A percentile compares a stretch with the other conserved stretches of the same genome.
These are phyloP conservation scores for Plagodis dolabraria DNA, from an alignment of 2,888 invertebrate species.

Conservation along the genomic window DNA sequence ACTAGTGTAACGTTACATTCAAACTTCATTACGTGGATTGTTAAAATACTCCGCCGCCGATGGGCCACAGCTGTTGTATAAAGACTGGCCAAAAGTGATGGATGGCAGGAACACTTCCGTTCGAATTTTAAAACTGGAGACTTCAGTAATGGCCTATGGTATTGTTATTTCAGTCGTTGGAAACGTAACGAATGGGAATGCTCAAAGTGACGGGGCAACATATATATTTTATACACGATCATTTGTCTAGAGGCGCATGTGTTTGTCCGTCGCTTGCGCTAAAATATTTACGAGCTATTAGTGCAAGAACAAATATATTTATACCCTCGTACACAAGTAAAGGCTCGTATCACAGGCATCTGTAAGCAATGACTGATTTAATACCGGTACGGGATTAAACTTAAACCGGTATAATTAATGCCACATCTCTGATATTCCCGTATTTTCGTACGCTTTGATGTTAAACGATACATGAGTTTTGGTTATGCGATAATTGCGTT, in stretches of 20 bases:
- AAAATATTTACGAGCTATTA: constrained; percentile 84
- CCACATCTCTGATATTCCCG: constrained; percentile 46
- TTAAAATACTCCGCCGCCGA: constrained; percentile 42
- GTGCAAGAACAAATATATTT: constrained; percentile 63
- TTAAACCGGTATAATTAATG: constrained; percentile 63
- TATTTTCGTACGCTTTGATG: constrained; percentile 58
- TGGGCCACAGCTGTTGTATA: constrained; percentile 56
- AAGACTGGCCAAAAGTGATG: constrained; percentile 69
- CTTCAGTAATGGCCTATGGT: constrained; percentile 56
- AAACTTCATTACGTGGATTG: constrained; percentile 52
- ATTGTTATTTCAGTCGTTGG: constrained; percentile 82
- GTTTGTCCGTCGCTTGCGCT: constrained; percentile 61
- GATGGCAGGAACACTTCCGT: constrained; percentile 66
- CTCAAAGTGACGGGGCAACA: constrained; percentile 71
- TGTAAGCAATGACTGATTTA: constrained; percentile 74
- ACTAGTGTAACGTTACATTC: constrained; percentile 44
- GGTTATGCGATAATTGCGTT: constrained; percentile 26
- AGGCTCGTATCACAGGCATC: constrained; percentile 57
- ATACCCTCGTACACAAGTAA: constrained; percentile 34
- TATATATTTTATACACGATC: constrained; percentile 75
- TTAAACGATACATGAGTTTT: constrained; percentile 32
- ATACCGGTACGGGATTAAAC: constrained; percentile 60
- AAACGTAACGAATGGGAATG: constrained; percentile 73
- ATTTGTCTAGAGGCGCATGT: constrained; percentile 77
- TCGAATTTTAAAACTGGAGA: constrained; percentile 54